Evolutionary conservation across 2,888 invertebrate genomes (phyloP), one percentile per base, ranked within the genome.

Genomic region (Dynastes maya): DNA sequence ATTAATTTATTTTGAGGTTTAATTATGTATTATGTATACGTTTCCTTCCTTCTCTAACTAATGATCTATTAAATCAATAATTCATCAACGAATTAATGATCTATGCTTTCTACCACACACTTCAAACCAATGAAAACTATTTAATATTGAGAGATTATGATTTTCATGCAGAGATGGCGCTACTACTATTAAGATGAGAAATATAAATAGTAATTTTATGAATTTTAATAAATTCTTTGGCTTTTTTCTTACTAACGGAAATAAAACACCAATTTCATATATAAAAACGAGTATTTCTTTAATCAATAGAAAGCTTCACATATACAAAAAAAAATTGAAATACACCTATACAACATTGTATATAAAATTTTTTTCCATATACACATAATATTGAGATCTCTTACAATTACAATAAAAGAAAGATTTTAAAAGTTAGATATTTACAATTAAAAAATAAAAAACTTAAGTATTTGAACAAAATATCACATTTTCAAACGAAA

Each of bases 401-500:
- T 67, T 67, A 67, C 16, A 45, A 61, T 22, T 58, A 58, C 22
- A 27, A 58, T 58, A 22, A 58, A 58, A 22, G 22, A 58, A 58
- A 61, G 22, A 58, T 58, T 22, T 6, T 22, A 22, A 58, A 58
- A 58, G n/a, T 6, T 71, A 71, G 16, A 6, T 71, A 71, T 71
- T 55, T 71, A 53, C 37, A 55, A 16, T 58, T 58, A 58, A 58
- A 55, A 68, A 49, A 55, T 32, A 53, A 70, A 70, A 70, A 55
- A 13, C 32, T 67, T 68, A 68, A 68, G 55, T 71, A 71, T 74
- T 74, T 79, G 76, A 74, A 79, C 76, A 80, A 76, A 75, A 80
- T 82, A 82, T 82, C 82, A 82, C 82, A 82, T 29, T 79, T 82
- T 80, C 74, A 80, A 76, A 13, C 27, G 16, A 63, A n/a, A 61